phyloP scores from a whole-genome alignment of 2,888 invertebrate genomes.

The Diabrotica balteata region DNA sequence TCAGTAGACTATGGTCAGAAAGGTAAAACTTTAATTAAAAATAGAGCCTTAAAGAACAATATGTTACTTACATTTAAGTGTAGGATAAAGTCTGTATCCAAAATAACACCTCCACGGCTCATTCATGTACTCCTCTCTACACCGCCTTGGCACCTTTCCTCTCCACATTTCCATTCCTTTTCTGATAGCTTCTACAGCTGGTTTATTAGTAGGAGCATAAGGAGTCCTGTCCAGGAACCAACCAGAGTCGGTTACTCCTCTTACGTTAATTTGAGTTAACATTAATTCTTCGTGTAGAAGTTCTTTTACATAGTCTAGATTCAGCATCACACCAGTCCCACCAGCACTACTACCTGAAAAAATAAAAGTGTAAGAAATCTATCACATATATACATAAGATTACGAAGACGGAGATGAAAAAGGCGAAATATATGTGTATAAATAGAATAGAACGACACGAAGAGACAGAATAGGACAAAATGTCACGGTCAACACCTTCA shows the following conservation, averaged over 20 bases:
- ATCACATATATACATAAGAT: too few relatives aligned
- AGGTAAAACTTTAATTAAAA: too few relatives aligned
- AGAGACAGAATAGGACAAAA: too few relatives aligned
- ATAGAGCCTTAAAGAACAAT: too few relatives aligned
- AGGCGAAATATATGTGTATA: too few relatives aligned
- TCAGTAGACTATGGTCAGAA: too few relatives aligned
- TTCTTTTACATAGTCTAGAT: slow-evolving; percentile 82
- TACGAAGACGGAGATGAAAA: too few relatives aligned
- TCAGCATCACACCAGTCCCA: slow-evolving; percentile 91
- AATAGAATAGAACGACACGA: too few relatives aligned
- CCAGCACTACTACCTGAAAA: slow-evolving; percentile 77
- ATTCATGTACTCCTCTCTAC: slow-evolving; percentile 70
- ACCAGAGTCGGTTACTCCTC: slow-evolving; percentile 90
- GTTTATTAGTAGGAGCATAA: slow-evolving; percentile 66
- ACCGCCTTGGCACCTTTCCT: slow-evolving; percentile 80
- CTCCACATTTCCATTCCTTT: slow-evolving; percentile 82
- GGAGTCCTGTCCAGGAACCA: slow-evolving; percentile 93
- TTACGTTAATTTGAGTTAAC: slow-evolving; percentile 70
- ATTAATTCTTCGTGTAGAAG: slow-evolving; percentile 69
- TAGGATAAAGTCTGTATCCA: slow-evolving; percentile 87
- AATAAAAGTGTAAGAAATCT: not conserved
- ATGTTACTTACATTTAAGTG: slow-evolving; percentile 72
- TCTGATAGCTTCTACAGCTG: slow-evolving; percentile 68
- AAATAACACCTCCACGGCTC: slow-evolving; percentile 94
- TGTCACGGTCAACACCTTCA: too few relatives aligned